Evolutionary conservation across 2,888 invertebrate species (phyloP), one percentile per base, ranked within the genome.

Genomic region (Halocaridina rubra): DNA sequence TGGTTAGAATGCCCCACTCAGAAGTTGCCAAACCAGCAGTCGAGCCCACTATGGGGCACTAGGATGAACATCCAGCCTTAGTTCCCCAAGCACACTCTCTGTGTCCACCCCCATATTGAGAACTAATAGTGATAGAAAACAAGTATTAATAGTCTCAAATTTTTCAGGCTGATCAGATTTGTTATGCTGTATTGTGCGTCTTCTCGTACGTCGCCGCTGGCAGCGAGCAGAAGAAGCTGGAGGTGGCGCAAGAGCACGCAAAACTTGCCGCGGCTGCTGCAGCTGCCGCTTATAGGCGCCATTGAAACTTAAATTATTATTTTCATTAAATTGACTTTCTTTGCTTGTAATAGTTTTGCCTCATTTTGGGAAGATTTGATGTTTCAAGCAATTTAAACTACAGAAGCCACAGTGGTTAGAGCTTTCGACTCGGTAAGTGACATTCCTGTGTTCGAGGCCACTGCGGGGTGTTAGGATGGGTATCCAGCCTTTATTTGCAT

Each of bases 91-190:
- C n/a, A n/a, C n/a, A n/a, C n/a, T n/a, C n/a, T n/a, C n/a, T n/a
- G n/a, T n/a, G n/a, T n/a, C n/a, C n/a, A n/a, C n/a, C n/a, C n/a
- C n/a, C n/a, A n/a, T n/a, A n/a, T n/a, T n/a, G n/a, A n/a, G n/a
- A n/a, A n/a, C n/a, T n/a, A n/a, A n/a, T n/a, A n/a, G n/a, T n/a
- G n/a, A n/a, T n/a, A n/a, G n/a, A n/a, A n/a, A n/a, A n/a, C n/a
- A n/a, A n/a, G n/a, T n/a, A n/a, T n/a, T n/a, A n/a, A n/a, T n/a
- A n/a, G n/a, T n/a, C n/a, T n/a, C n/a, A n/a, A n/a, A n/a, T n/a
- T n/a, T n/a, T n/a, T 27, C 92, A 99, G 98, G 98, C 99, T 91
- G 98, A 98, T 92, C 98, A 99, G 92, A 99, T 99, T 90, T 99
- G 98, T 92, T 99, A 99, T 92, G 97, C 99, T 89, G 98, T 99